Conservation (phyloP, 2,113 vertebrate genomes). For the Neodontobutis hainanensis region DNA sequence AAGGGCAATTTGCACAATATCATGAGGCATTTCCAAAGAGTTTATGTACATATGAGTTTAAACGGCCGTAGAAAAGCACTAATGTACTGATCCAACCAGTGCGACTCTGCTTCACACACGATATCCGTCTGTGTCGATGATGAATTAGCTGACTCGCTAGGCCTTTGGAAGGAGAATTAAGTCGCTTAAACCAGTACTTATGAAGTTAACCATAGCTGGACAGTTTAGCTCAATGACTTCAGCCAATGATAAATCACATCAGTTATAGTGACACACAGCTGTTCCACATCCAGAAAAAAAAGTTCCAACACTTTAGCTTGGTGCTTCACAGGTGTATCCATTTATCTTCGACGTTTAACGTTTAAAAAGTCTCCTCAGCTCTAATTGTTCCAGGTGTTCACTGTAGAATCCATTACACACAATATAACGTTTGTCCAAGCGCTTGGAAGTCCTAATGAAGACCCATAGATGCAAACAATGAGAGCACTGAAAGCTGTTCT, state of each 20-base stretch:
- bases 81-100: slow-evolving; percentile 31
- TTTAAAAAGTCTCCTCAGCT: neutral
- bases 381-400: slow-evolving; percentile 30
- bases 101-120: slow-evolving; percentile 36
- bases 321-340: neutral
- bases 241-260: slow-evolving; percentile 30
- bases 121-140: slow-evolving; percentile 53
- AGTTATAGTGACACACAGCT: slow-evolving; percentile 37
- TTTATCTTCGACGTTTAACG: neutral
- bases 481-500: slow-evolving; percentile 23
- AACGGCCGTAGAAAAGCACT: slow-evolving; percentile 25
- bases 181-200: slow-evolving; percentile 34
- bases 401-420: slow-evolving; percentile 12
- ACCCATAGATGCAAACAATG: slow-evolving; percentile 37
- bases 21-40: slow-evolving; percentile 45
- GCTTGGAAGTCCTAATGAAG: slow-evolving; percentile 27
- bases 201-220: slow-evolving; percentile 23
- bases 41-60: slow-evolving; percentile 42
- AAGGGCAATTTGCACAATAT: slow-evolving; percentile 71
- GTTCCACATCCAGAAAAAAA: neutral
- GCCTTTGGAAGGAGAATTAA: slow-evolving; percentile 30
- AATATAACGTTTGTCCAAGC: slow-evolving; percentile 8
- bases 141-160: slow-evolving; percentile 37
- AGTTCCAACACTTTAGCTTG: slow-evolving; percentile 1
- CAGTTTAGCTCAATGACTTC: slow-evolving; percentile 9